phyloP scores from a whole-genome alignment of 2,113 vertebrate species.

The Syngnathoides biaculeatus region DNA sequence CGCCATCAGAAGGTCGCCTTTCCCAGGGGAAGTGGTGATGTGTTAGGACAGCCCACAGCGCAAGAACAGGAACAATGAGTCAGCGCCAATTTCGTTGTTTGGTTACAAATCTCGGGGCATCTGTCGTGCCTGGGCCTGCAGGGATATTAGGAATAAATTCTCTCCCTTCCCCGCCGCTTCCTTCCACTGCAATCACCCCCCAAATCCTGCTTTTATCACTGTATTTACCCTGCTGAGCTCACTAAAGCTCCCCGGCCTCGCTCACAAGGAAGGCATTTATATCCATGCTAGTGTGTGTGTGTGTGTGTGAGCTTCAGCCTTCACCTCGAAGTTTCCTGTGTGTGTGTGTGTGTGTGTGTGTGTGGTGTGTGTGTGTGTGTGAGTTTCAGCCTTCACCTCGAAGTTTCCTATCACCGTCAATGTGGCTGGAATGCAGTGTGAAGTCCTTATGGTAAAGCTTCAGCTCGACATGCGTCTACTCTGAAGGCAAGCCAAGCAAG shows the following conservation, averaged over 20 bases:
- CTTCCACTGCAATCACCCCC: conserved; percentile 43
- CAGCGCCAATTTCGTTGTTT: conserved; percentile 61
- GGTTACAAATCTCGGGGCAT: conserved; percentile 48
- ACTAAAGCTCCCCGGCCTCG: conserved; percentile 56
- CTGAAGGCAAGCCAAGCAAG: neutral
- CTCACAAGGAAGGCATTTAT: conserved; percentile 60
- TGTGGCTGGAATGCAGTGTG: conserved; percentile 39
- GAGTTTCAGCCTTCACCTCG: conserved; percentile 49
- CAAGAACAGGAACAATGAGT: conserved; percentile 64
- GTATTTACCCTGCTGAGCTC: conserved; percentile 66
- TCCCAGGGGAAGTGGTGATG: conserved; percentile 60
- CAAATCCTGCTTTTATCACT: conserved; percentile 60
- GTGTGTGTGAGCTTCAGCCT: conserved; percentile 5
- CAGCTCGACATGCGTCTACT: neutral
- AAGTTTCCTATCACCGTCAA: conserved; percentile 49
- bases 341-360: too few species aligned
- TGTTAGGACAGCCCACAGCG: conserved; percentile 59
- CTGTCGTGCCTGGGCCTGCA: conserved; percentile 57
- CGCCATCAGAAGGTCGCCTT: conserved; percentile 26
- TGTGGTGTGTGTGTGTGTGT: too few species aligned
- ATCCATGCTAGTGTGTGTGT: conserved; percentile 32
- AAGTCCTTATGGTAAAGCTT: conserved; percentile 7
- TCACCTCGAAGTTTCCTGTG: conserved; percentile 42
- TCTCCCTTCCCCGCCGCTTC: conserved; percentile 49
- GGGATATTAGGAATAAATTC: conserved; percentile 53